Evolutionary conservation across 2,113 vertebrate genomes (phyloP).

Genomic region (Eulemur macaco): DNA sequence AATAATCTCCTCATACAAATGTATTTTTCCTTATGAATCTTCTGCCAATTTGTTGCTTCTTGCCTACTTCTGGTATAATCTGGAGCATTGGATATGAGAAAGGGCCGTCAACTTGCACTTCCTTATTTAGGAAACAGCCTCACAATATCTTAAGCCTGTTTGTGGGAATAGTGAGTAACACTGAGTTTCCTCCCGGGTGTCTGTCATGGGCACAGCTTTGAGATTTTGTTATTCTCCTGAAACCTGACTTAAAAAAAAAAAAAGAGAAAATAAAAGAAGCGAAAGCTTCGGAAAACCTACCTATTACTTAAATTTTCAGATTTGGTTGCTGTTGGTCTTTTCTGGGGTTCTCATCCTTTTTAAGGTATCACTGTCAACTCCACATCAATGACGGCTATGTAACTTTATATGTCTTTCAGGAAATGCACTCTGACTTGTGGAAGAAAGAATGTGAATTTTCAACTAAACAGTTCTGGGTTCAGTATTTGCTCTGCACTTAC

Average conservation of each 20-base stretch:
- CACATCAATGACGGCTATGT: neutral
- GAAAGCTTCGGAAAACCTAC: neutral
- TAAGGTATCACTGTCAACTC: neutral
- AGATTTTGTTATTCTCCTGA: neutral
- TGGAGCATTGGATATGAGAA: neutral
- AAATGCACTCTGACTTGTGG: neutral
- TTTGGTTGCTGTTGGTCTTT: neutral
- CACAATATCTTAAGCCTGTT: neutral
- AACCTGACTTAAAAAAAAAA: neutral
- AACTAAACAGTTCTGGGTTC: neutral
- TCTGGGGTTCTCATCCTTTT: neutral
- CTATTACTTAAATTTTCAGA: neutral
- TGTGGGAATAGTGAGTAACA: neutral
- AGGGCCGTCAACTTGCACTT: fast-evolving
- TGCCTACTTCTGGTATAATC: neutral
- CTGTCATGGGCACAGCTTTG: neutral
- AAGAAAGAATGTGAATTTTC: neutral
- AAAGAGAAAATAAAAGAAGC: neutral
- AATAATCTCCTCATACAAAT: neutral
- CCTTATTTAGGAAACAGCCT: neutral
- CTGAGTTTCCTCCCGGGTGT: fast-evolving
- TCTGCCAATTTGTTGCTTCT: neutral
- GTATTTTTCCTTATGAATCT: neutral
- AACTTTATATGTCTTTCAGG: neutral
- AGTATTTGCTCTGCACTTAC: neutral